Percentiles rank a stretch among this genome's conserved stretches.
phyloP scores from a whole-genome alignment of 2,113 vertebrate genomes.

The Aleadryas rufinucha region DNA sequence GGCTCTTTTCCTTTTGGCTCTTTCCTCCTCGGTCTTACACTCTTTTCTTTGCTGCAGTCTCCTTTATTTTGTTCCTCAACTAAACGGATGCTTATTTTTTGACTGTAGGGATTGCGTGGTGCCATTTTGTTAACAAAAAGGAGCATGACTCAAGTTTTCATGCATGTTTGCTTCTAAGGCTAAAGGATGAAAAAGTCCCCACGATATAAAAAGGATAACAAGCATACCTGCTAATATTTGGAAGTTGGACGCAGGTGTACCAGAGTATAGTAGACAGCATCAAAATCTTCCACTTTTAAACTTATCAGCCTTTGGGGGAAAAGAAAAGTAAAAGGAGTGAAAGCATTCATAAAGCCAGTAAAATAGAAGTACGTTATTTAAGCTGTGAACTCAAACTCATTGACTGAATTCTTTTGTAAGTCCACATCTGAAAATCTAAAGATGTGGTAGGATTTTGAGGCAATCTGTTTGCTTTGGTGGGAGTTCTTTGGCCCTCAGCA shows the following conservation, averaged over 20 bases:
- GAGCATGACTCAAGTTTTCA: background rate
- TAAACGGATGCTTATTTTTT: background rate
- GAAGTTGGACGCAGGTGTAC: background rate
- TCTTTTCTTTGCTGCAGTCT: background rate
- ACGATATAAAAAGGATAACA: background rate
- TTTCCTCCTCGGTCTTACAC: background rate
- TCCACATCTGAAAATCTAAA: background rate
- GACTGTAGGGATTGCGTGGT: background rate
- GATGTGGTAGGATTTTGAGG: background rate
- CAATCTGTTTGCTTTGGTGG: accelerated
- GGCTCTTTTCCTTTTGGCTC: background rate
- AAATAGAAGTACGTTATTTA: background rate
- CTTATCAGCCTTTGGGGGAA: background rate
- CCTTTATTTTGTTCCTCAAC: background rate
- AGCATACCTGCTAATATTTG: background rate
- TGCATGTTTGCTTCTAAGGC: background rate
- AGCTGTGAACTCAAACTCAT: background rate
- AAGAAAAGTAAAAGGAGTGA: background rate
- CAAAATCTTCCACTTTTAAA: background rate
- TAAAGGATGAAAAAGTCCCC: accelerated
- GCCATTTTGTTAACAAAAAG: background rate
- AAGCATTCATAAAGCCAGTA: background rate
- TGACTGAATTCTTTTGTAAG: background rate
- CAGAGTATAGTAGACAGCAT: background rate
- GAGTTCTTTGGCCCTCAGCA: background rate